phyloP scores from a whole-genome alignment of 2,888 invertebrate genomes.

The Pilophorus perplexus region DNA sequence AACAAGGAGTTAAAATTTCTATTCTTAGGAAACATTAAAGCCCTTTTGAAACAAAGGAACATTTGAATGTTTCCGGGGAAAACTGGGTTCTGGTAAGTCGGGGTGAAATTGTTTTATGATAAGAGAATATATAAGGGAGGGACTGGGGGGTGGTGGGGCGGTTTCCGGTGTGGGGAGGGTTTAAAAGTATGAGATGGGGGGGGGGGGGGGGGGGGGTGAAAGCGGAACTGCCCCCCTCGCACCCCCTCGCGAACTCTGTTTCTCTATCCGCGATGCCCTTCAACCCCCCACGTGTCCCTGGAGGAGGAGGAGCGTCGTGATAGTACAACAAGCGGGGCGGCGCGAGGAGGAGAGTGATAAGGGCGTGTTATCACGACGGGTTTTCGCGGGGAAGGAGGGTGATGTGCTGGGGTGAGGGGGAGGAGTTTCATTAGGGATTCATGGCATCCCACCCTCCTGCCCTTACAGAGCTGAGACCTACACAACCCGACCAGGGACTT shows the following conservation, averaged over 20 bases:
- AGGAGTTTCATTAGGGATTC: slow-evolving; percentile 21
- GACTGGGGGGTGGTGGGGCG: background rate
- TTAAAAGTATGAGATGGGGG: background rate
- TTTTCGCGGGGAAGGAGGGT: background rate
- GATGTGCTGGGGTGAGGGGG: background rate
- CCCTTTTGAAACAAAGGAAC: background rate
- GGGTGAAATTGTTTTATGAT: background rate
- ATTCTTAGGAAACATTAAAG: background rate
- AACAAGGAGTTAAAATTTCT: too few species aligned
- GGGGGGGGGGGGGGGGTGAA: background rate
- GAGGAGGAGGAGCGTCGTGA: background rate
- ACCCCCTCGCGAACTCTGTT: background rate
- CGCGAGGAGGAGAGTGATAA: background rate
- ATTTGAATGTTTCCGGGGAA: background rate
- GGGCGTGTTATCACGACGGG: background rate
- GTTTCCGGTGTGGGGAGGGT: background rate
- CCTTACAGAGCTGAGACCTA: too few species aligned
- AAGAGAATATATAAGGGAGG: background rate
- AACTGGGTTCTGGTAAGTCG: background rate
- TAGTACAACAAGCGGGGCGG: background rate
- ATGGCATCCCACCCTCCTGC: background rate
- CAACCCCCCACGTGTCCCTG: background rate
- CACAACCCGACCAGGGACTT: too few species aligned
- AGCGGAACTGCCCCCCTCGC: background rate
- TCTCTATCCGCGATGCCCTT: background rate